Conservation (phyloP, 2,888 invertebrate species). For the Synergus gifuensis region DNA sequence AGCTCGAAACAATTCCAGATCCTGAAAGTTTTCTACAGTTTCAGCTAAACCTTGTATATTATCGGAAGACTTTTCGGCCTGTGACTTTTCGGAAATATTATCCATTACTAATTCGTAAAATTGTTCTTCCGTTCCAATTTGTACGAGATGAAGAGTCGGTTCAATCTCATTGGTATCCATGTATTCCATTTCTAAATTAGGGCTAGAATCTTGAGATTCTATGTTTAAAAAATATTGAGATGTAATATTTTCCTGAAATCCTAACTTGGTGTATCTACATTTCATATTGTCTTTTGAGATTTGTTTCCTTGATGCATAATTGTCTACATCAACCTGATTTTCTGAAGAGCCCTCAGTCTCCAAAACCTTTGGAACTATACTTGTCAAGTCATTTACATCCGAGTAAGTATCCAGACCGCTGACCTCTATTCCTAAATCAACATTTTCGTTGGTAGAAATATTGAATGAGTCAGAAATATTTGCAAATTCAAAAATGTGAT, state of each 20-base stretch:
- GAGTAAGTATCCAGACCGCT: neutral
- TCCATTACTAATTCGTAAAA: conserved; percentile 70
- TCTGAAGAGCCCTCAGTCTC: conserved; percentile 2
- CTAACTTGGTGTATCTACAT: conserved; percentile 14
- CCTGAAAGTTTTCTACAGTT: conserved; percentile 45
- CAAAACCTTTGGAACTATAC: conserved; percentile 12
- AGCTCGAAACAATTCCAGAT: conserved; percentile 57
- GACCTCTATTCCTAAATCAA: conserved; percentile 45
- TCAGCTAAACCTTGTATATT: conserved; percentile 49
- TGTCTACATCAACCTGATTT: neutral
- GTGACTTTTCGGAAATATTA: conserved; percentile 62
- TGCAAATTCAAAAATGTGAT: conserved; percentile 61
- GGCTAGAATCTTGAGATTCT: conserved; percentile 13
- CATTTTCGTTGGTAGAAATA: conserved; percentile 54
- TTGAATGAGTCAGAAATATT: conserved; percentile 58
- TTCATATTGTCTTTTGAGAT: conserved; percentile 19
- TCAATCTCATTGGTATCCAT: conserved; percentile 54
- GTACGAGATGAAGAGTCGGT: conserved; percentile 64
- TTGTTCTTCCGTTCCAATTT: conserved; percentile 68
- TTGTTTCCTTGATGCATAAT: conserved; percentile 1
- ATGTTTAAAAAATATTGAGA: conserved; percentile 31
- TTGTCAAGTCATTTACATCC: neutral
- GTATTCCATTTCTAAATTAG: conserved; percentile 44
- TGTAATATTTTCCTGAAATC: conserved; percentile 19
- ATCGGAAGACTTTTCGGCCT: neutral